phyloP scores from a whole-genome alignment of 1,140 invertebrate genomes.

The Sminthurides bifidus region DNA sequence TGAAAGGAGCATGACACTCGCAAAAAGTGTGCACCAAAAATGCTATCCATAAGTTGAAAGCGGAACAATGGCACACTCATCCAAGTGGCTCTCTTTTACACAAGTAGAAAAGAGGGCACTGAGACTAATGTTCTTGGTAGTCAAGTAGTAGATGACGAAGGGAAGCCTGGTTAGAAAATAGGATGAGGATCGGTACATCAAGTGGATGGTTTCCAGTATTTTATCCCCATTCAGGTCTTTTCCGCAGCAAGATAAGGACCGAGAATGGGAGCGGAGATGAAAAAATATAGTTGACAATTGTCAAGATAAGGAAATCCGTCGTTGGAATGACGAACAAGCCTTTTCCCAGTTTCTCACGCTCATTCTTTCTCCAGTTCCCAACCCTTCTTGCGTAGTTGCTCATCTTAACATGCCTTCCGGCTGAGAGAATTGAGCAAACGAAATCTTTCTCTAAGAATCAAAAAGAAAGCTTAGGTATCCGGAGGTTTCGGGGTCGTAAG shows the following conservation, averaged over 20 bases:
- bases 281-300: slow-evolving; percentile 5
- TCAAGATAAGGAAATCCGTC: slow-evolving; percentile 5
- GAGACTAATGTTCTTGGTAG: background rate
- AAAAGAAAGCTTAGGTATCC: background rate
- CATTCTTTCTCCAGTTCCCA: background rate
- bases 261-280: background rate
- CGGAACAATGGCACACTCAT: too few relatives aligned
- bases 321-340: background rate
- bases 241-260: background rate
- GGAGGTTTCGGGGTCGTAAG: background rate
- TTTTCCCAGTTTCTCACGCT: slow-evolving; percentile 1
- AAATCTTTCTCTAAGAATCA: background rate
- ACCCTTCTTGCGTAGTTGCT: background rate
- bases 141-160: background rate
- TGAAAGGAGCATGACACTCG: too few relatives aligned
- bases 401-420: background rate
- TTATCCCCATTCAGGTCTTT: background rate
- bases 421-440: too few relatives aligned
- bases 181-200: too few relatives aligned
- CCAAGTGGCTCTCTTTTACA: background rate
- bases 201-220: too few relatives aligned
- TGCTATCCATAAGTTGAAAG: too few relatives aligned
- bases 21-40: too few relatives aligned
- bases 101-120: background rate
- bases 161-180: background rate